Evolutionary conservation across 2,113 vertebrate genomes (phyloP), one percentile per base, ranked within the genome.

Genomic region (Edolisoma coerulescens): DNA sequence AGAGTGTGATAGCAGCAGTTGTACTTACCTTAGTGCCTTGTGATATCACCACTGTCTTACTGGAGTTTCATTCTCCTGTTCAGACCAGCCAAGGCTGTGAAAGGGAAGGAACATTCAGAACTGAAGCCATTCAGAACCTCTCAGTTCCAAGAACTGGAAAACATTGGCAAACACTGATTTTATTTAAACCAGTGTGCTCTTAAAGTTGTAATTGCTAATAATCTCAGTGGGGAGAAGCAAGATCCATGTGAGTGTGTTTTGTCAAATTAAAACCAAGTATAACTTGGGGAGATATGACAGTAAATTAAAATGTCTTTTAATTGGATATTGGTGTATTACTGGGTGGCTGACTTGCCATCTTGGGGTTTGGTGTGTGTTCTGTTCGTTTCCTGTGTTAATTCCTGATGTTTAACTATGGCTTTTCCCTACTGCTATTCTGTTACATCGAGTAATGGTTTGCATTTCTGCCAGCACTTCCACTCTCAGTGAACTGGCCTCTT

Each of bases 221-320:
- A 77, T 80, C 10, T 87, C 67, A 52, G 52, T 71, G 71, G 70
- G 65, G 47, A 94, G 82, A 89, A 95, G 19, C 74, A 60, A 91
- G 90, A 84, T 81, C 47, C 41, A 39, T 3, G 1, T 49, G 52
- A 32, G 1, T 65, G n/a, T 56, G 57, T 70, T 91, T 59, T 67
- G 53, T 87, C 64, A 83, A 69, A 67, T 87, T 78, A 73, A 89
- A 91, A 61, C 16, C 30, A 91, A 89, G 24, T 71, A 67, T 78
- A 78, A 80, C 41, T 71, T 57, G 28, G 44, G 33, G 64, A 49
- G 7, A 41, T 67, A 28, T 8, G 44, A 30, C 37, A 57, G 35
- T 82, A 82, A 90, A 94, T 80, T 61, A 42, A 91, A 93, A 75
- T 84, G 44, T 32, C 26, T 67, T 94, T 85, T 92, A 92, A 57